A percentile compares a stretch with the other conserved stretches of the same genome.
Conservation (phyloP, 2,888 invertebrate species). For the Xestia sexstrigata region DNA sequence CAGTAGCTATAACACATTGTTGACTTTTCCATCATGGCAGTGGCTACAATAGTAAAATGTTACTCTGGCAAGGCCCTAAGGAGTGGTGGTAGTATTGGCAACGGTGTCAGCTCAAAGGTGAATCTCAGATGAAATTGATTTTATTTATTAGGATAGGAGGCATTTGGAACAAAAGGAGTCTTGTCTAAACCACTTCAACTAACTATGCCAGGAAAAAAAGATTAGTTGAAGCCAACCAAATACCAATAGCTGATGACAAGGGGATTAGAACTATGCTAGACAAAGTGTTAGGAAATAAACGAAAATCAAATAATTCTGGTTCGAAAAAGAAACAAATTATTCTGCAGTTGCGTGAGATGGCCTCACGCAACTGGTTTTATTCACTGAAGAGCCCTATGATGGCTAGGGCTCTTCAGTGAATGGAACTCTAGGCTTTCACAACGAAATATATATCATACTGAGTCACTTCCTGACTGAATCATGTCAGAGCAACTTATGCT, state of each 20-base stretch:
- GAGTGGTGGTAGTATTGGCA: background rate
- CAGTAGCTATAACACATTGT: background rate
- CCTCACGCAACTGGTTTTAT: too few relatives aligned
- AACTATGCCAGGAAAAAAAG: background rate
- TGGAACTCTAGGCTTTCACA: conserved; percentile 27
- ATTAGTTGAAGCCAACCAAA: background rate
- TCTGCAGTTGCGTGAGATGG: background rate
- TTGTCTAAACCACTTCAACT: background rate
- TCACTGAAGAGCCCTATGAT: too few relatives aligned
- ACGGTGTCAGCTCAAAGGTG: background rate
- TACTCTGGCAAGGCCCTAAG: background rate
- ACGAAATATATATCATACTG: conserved; percentile 20
- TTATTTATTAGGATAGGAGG: background rate
- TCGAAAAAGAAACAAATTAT: background rate
- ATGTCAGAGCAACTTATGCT: conserved; percentile 14
- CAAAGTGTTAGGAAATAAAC: background rate
- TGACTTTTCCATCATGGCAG: background rate
- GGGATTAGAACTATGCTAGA: background rate
- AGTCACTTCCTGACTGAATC: conserved; percentile 56
- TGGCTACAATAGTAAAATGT: background rate
- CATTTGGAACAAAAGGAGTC: background rate
- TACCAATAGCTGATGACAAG: background rate
- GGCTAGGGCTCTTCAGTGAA: background rate
- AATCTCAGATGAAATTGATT: background rate
- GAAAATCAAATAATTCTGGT: background rate